A percentile compares a stretch with the other conserved stretches of the same genome.
phyloP scores from a whole-genome alignment of 2,888 invertebrate species.

The Seira sanloemensis region DNA sequence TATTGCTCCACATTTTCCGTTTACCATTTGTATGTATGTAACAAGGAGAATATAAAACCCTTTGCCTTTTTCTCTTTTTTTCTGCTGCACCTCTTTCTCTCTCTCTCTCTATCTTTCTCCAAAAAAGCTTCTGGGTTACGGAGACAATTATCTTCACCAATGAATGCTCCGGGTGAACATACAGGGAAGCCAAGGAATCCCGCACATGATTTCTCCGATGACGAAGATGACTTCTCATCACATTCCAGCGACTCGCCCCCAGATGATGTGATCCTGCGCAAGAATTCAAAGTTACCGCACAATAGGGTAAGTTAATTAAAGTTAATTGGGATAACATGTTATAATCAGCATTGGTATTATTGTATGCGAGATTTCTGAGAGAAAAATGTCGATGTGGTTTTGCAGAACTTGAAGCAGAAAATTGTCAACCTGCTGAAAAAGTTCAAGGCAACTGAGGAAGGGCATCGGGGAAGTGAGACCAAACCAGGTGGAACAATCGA shows the following conservation, averaged over 20 bases:
- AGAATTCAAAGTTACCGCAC: constrained; percentile 73
- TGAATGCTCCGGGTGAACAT: constrained; percentile 71
- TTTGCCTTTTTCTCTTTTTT: constrained; percentile 44
- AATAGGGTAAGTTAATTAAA: constrained; percentile 72
- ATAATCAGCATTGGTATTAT: too few relatives aligned
- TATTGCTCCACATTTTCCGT: neutral
- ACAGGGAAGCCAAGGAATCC: constrained; percentile 70
- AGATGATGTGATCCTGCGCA: constrained; percentile 71
- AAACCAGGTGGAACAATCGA: constrained; percentile 74
- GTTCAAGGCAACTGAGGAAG: constrained; percentile 94
- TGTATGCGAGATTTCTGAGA: too few relatives aligned
- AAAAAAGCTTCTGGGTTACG: constrained; percentile 72
- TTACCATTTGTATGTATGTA: neutral
- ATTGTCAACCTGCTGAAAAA: constrained; percentile 95
- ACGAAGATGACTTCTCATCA: constrained; percentile 73
- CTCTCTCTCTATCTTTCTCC: constrained; percentile 65
- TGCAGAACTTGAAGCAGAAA: constrained; percentile 97
- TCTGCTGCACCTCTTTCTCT: constrained; percentile 36
- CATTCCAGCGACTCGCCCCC: constrained; percentile 73
- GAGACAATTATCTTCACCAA: constrained; percentile 72
- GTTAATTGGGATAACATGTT: too few relatives aligned
- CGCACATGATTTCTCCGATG: constrained; percentile 72
- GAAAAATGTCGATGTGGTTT: too few relatives aligned
- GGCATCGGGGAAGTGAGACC: constrained; percentile 76
- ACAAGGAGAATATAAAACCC: constrained; percentile 21